Evolutionary conservation across 2,797 vertebrate genomes (phyloP).

Genomic region (Phoeniculus purpureus): DNA sequence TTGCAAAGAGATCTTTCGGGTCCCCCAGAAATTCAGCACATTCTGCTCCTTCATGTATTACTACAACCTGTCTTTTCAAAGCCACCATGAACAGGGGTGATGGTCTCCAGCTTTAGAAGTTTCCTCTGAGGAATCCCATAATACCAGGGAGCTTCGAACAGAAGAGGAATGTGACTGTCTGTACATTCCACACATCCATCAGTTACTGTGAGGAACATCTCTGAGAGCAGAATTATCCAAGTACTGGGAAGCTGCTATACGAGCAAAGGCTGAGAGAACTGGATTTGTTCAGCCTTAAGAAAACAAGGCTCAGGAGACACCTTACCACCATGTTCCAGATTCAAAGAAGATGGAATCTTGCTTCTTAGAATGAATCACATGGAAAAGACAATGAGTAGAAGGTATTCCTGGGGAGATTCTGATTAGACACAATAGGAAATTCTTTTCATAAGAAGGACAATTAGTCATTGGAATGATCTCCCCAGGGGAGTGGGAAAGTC

Average conservation of each 20-base stretch:
- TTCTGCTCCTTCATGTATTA: background rate
- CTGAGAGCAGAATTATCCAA: background rate
- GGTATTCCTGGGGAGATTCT: background rate
- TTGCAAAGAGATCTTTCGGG: background rate
- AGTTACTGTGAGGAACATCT: background rate
- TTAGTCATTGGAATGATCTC: too few relatives aligned
- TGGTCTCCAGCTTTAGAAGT: background rate
- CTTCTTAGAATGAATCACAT: background rate
- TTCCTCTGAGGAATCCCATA: background rate
- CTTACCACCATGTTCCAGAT: background rate
- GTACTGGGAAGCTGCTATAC: background rate
- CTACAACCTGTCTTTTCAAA: background rate
- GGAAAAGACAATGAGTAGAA: background rate
- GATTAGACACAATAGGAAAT: too few relatives aligned
- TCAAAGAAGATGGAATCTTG: background rate
- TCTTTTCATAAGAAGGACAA: too few relatives aligned
- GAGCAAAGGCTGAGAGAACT: background rate
- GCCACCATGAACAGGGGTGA: background rate
- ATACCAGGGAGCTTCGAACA: background rate
- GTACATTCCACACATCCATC: accelerated
- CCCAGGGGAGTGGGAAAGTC: background rate
- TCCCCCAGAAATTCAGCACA: background rate
- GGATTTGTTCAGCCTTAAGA: background rate
- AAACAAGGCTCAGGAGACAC: background rate
- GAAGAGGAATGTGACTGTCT: too few relatives aligned